A percentile compares a stretch with the other conserved stretches of the same genome.
Conservation (phyloP, 2,113 vertebrate species). For the Prochilodus magdalenae region DNA sequence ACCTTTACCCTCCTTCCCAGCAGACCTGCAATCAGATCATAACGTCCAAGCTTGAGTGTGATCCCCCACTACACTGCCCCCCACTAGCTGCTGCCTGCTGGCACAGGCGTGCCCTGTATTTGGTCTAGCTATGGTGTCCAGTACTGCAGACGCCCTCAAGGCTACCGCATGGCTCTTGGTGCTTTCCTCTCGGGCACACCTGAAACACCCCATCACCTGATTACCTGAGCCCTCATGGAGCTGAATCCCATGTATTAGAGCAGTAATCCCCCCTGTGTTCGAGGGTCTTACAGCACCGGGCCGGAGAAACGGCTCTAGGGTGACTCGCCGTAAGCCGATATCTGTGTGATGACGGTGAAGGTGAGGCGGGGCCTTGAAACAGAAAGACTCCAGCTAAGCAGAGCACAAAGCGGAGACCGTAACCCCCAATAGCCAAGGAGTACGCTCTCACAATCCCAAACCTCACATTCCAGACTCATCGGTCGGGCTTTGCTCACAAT, state of each 20-base stretch:
- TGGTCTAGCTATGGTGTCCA: too few species aligned
- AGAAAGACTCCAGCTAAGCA: not conserved
- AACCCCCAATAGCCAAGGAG: not conserved
- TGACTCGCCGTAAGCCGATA: slow-evolving; percentile 3
- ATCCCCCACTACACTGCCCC: too few species aligned
- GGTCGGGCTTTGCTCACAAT: not conserved
- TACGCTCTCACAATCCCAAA: not conserved
- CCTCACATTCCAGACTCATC: not conserved
- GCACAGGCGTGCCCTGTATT: too few species aligned
- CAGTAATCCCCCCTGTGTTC: not conserved
- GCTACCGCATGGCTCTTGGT: not conserved
- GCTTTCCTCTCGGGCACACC: not conserved
- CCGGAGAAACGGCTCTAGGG: not conserved
- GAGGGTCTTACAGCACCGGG: not conserved
- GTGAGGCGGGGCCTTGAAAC: too few species aligned
- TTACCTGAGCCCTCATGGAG: not conserved
- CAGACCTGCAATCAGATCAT: too few species aligned
- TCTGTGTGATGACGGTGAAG: not conserved
- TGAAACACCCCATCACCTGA: not conserved
- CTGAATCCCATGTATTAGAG: not conserved
- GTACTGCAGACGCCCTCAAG: not conserved
- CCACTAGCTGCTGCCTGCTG: too few species aligned
- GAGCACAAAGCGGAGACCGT: not conserved
- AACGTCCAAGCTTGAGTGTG: too few species aligned
- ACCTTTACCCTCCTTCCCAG: too few species aligned